Evolutionary conservation across 2,797 vertebrate genomes (phyloP), one percentile per base, ranked within the genome.

Genomic region (Natrix natrix): DNA sequence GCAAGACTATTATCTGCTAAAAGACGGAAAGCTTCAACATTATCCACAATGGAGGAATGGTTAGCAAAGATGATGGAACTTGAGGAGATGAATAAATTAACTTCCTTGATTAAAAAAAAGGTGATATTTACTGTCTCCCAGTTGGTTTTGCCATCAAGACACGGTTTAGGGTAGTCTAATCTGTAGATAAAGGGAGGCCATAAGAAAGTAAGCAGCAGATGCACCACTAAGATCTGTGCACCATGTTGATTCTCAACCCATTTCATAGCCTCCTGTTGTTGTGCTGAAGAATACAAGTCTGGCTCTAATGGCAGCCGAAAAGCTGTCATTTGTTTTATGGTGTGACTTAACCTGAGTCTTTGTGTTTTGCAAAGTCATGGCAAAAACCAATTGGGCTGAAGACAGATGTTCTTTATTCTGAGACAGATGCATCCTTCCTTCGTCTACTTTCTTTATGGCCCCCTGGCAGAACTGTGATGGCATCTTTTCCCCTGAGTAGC

Each of bases 361-460:
- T 97, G 94, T 96, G 95, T 88, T 90, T 78, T 94, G 95, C 96
- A 94, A 95, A 95, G 87, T 86, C 87, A 88, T 55, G 92, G 74
- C 88, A 92, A 95, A 95, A 94, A 92, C 89, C 32, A 32, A 88
- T 92, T 1, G 0, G 89, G 91, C 90, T 88, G 90, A 95, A 95
- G 96, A 96, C 96, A 96, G 95, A 96, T 95, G 96, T 96, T 97
- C 90, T 96, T 96, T 95, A 95, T 97, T 91, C 22, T 89, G 54
- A 74, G 96, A 91, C 95, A 97, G 96, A 97, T 95, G 96, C 1
- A 0, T 93, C 91, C 92, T 95, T 95, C 94, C 95, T 97, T 97
- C 96, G 95, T 95, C 94, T 88, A 91, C 89, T 95, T 95, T 93
- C 93, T 95, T 96, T 89, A 57, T 0, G 1, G 86, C 87, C 93